Evolutionary conservation across 2,113 vertebrate genomes (phyloP).

Genomic region (Ochotona curzoniae): DNA sequence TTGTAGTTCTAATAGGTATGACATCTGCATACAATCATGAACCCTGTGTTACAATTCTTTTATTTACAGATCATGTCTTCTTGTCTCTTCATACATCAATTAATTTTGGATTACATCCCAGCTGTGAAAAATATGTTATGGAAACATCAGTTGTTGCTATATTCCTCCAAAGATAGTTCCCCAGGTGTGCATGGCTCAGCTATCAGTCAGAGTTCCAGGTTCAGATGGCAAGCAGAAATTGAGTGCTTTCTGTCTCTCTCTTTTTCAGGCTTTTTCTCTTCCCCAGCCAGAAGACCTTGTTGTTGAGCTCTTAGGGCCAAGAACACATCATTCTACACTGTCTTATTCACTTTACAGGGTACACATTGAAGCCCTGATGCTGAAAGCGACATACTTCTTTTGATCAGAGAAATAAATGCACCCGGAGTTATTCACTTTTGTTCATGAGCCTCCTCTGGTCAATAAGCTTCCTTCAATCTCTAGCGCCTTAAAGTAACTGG

Average conservation of each 20-base stretch:
- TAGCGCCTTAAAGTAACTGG: not conserved
- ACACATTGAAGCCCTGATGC: not conserved
- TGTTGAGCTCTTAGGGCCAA: not conserved
- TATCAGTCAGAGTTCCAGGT: not conserved
- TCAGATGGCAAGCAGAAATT: conserved; percentile 4
- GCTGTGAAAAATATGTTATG: not conserved
- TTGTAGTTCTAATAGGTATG: not conserved
- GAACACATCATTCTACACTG: not conserved
- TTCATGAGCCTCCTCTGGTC: not conserved
- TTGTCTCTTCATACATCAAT: not conserved
- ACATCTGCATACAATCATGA: not conserved
- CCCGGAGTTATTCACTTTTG: not conserved
- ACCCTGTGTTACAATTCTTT: not conserved
- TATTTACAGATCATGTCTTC: not conserved
- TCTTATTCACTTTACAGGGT: not conserved
- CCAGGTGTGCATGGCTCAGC: not conserved
- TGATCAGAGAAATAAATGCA: not conserved
- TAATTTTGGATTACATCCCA: conserved; percentile 9
- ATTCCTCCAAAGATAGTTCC: not conserved
- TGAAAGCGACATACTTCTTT: not conserved
- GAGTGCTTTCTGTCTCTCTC: not conserved
- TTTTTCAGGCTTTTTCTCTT: conserved; percentile 19
- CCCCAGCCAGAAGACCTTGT: not conserved
- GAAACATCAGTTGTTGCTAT: conserved; percentile 8
- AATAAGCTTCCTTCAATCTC: not conserved